Percentiles rank a stretch among this genome's conserved stretches.
Conservation (phyloP, 2,888 invertebrate species). For the Eupithecia exiguata region DNA sequence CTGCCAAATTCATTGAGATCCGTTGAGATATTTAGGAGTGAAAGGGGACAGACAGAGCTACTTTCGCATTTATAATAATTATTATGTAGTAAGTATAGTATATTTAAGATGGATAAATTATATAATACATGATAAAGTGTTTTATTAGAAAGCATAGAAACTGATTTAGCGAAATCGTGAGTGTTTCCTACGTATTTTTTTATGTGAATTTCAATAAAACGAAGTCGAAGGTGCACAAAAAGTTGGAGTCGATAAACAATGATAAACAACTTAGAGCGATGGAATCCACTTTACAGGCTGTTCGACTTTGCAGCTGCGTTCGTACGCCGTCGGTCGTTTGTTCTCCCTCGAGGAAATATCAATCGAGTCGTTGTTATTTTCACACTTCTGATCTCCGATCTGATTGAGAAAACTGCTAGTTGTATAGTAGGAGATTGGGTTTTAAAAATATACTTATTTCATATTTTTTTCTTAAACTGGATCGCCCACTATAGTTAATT, state of each 20-base stretch:
- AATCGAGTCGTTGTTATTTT: constrained; percentile 34
- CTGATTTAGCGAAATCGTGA: constrained; percentile 69
- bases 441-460: too few relatives aligned
- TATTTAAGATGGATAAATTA: too few relatives aligned
- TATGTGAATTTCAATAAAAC: constrained; percentile 56
- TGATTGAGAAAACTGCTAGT: constrained; percentile 28
- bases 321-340: background rate
- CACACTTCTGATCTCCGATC: constrained; percentile 32
- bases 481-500: too few relatives aligned
- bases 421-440: constrained; percentile 10
- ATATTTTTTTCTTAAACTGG: too few relatives aligned
- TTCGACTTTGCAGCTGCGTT: constrained; percentile 18
- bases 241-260: constrained; percentile 62
- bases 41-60: too few relatives aligned
- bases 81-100: too few relatives aligned
- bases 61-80: too few relatives aligned
- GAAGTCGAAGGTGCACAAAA: constrained; percentile 66
- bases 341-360: constrained; percentile 31
- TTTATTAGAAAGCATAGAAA: constrained; percentile 41
- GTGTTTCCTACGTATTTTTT: constrained; percentile 62
- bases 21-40: too few relatives aligned
- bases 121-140: too few relatives aligned
- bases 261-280: constrained; percentile 67
- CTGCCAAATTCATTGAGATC: too few relatives aligned
- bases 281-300: constrained; percentile 55